Evolutionary conservation across 2,888 invertebrate species (phyloP).

Genomic region (Azorinus chamasolen): DNA sequence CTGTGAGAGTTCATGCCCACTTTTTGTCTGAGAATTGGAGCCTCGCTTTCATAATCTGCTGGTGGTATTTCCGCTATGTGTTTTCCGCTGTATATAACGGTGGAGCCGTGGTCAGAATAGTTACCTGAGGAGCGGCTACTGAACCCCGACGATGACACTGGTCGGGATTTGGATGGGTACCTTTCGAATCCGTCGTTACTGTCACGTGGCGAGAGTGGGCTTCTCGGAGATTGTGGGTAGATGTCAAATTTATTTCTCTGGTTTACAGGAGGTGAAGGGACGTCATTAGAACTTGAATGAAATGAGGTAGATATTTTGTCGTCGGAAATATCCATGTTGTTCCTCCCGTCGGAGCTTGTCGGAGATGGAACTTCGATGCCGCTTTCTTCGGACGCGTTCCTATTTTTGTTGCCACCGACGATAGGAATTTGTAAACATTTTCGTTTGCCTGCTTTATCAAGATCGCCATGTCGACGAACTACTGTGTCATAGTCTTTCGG

Average conservation of each 20-base stretch:
- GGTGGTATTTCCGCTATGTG: conserved; percentile 69
- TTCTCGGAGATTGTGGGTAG: conserved; percentile 34
- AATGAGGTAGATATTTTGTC: conserved; percentile 52
- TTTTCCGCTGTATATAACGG: conserved; percentile 44
- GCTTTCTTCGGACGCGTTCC: conserved; percentile 74
- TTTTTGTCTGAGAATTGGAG: conserved; percentile 57
- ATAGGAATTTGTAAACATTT: conserved; percentile 76
- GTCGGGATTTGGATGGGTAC: conserved; percentile 54
- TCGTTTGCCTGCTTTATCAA: conserved; percentile 86
- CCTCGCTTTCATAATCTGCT: conserved; percentile 67
- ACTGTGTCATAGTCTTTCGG: conserved; percentile 97
- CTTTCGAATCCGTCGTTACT: conserved; percentile 28
- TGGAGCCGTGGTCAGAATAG: conserved; percentile 59
- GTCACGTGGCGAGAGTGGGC: conserved; percentile 5
- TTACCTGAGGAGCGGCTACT: conserved; percentile 67
- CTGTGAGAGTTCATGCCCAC: conserved; percentile 36
- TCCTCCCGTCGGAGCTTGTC: conserved; percentile 60
- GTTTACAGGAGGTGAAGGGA: conserved; percentile 50
- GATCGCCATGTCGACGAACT: conserved; percentile 89
- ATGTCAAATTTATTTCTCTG: conserved; percentile 60
- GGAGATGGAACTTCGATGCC: conserved; percentile 75
- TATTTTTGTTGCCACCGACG: conserved; percentile 56
- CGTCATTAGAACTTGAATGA: conserved; percentile 50
- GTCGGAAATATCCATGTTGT: conserved; percentile 49
- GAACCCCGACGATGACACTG: conserved; percentile 66